Conservation (phyloP, 1,140 invertebrate species). For the Calephelis nemesis region DNA sequence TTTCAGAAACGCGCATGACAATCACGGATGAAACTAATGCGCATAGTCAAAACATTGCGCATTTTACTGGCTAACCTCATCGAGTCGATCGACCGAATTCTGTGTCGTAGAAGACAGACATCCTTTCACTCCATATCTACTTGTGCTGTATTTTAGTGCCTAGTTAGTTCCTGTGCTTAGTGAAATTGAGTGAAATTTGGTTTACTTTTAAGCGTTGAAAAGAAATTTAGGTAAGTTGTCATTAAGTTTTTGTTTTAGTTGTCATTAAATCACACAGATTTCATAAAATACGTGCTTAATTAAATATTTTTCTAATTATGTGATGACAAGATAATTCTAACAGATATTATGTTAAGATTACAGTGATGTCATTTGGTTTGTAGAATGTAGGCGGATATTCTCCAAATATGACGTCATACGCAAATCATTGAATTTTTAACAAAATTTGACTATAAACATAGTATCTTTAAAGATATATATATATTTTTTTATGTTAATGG, state of each 20-base stretch:
- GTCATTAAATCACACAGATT: not conserved
- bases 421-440: no score
- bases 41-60: constrained; percentile 78
- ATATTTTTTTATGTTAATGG: no score
- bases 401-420: not conserved
- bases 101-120: constrained; percentile 57
- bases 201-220: constrained; percentile 45
- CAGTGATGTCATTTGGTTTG: not conserved
- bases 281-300: not conserved
- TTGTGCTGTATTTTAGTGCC: constrained; percentile 70
- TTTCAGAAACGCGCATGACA: constrained; percentile 56
- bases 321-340: not conserved
- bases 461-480: no score
- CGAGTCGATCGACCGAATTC: constrained; percentile 66
- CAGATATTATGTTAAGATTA: not conserved
- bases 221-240: constrained; percentile 58
- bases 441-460: no score
- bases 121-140: constrained; percentile 50
- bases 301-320: not conserved
- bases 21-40: constrained; percentile 62
- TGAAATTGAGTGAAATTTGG: constrained; percentile 54
- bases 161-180: constrained; percentile 65
- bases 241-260: not conserved
- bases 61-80: constrained; percentile 71
- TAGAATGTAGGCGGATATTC: constrained; percentile 8